phyloP scores from a whole-genome alignment of 1,140 invertebrate genomes.

The Oryctes rhinoceros region DNA sequence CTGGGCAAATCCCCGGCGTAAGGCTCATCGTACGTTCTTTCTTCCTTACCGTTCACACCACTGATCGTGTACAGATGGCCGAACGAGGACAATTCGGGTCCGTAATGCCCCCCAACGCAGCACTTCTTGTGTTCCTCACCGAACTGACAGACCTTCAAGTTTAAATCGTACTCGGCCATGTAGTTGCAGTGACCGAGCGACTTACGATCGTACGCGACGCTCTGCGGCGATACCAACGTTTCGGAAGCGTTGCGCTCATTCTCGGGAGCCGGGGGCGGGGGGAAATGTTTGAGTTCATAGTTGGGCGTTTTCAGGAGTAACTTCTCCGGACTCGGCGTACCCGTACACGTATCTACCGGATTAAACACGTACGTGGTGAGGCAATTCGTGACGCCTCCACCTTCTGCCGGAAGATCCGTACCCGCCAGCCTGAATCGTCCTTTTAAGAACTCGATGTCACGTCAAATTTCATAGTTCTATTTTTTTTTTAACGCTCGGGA shows the following conservation, averaged over 20 bases:
- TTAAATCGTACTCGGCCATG: conserved; percentile 56
- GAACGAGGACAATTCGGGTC: conserved; percentile 52
- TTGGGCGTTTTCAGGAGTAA: conserved; percentile 41
- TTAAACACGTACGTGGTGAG: conserved; percentile 60
- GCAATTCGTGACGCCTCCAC: conserved; percentile 56
- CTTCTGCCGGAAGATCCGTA: conserved; percentile 51
- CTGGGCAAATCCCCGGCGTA: conserved; percentile 57
- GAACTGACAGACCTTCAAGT: conserved; percentile 54
- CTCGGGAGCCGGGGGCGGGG: background rate
- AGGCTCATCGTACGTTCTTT: conserved; percentile 60
- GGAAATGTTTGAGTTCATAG: conserved; percentile 14
- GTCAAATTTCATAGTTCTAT: background rate
- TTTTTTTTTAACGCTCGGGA: background rate
- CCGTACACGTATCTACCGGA: conserved; percentile 59
- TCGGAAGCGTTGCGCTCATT: background rate
- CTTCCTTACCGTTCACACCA: conserved; percentile 49
- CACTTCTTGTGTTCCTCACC: conserved; percentile 53
- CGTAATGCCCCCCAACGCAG: conserved; percentile 55
- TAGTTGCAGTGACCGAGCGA: conserved; percentile 50
- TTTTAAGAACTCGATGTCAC: background rate
- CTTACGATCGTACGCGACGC: conserved; percentile 44
- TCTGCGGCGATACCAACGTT: conserved; percentile 42
- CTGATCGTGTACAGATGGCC: conserved; percentile 59
- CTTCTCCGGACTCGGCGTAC: conserved; percentile 56
- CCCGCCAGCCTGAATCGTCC: conserved; percentile 57